A percentile compares a stretch with the other conserved stretches of the same genome.
These are phyloP conservation scores for Tromatobia lineatoria DNA, from an alignment of 2,888 invertebrate genomes.

Conservation along the genomic window DNA sequence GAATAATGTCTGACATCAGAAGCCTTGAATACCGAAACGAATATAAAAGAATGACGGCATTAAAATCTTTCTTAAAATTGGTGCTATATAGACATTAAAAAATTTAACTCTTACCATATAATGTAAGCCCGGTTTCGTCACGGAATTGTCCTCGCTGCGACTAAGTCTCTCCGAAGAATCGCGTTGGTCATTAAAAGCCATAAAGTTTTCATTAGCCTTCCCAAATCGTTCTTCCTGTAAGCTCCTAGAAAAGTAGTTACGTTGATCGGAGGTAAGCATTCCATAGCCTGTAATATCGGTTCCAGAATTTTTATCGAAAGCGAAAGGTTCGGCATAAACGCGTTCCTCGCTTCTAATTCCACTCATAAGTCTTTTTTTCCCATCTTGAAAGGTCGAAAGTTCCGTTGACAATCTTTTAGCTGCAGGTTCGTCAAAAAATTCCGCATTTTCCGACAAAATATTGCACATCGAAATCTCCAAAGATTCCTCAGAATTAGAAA, in stretches of 20 bases:
- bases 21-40: too few relatives aligned
- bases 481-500: constrained; percentile 66
- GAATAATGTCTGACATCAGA: too few relatives aligned
- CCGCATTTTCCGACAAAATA: constrained; percentile 59
- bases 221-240: constrained; percentile 67
- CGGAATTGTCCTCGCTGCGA: constrained; percentile 63
- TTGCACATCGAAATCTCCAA: constrained; percentile 55
- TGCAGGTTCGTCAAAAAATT: constrained; percentile 57
- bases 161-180: constrained; percentile 7
- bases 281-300: constrained; percentile 71
- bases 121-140: constrained; percentile 81
- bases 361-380: constrained; percentile 46
- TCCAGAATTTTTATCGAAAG: constrained; percentile 71
- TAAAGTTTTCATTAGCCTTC: constrained; percentile 36
- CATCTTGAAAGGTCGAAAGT: constrained; percentile 68
- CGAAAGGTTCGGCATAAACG: constrained; percentile 89
- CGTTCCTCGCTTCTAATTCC: constrained; percentile 86
- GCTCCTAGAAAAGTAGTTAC: constrained; percentile 68
- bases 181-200: background rate
- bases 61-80: background rate
- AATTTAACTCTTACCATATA: constrained; percentile 85
- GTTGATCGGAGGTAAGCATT: constrained; percentile 58
- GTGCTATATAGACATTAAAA: background rate
- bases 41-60: background rate
- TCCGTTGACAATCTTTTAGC: constrained; percentile 69